These are phyloP conservation scores for Tetraodon nigroviridis DNA, from an alignment of 2,113 vertebrate genomes.

Conservation along the genomic window DNA sequence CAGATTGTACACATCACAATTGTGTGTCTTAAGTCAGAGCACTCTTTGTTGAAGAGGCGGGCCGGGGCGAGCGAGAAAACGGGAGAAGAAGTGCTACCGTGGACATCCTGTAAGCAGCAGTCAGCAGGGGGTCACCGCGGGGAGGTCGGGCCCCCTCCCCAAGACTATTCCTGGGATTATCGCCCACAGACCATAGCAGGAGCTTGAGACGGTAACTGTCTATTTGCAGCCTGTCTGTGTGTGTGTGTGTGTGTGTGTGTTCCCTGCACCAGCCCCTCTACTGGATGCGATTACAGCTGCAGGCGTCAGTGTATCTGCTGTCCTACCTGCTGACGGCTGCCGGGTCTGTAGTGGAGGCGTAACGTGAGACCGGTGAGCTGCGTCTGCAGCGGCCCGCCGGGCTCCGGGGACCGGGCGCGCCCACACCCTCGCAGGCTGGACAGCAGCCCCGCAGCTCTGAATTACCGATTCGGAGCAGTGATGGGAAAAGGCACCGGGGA, in stretches of 20 bases:
- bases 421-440: slow-evolving; percentile 36
- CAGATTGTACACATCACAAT: slow-evolving; percentile 76
- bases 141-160: slow-evolving; percentile 40
- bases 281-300: slow-evolving; percentile 47
- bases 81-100: slow-evolving; percentile 59
- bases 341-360: slow-evolving; percentile 32
- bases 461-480: slow-evolving; percentile 1
- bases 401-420: slow-evolving; percentile 10
- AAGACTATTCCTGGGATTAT: slow-evolving; percentile 63
- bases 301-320: slow-evolving; percentile 40
- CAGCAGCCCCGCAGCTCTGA: slow-evolving; percentile 19
- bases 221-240: background rate
- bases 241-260: slow-evolving; percentile 19
- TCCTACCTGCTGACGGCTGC: slow-evolving; percentile 43
- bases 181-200: slow-evolving; percentile 49
- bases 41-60: slow-evolving; percentile 66
- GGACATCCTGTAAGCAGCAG: slow-evolving; percentile 41
- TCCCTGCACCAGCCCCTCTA: slow-evolving; percentile 24
- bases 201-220: slow-evolving; percentile 32
- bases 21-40: slow-evolving; percentile 72
- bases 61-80: slow-evolving; percentile 52
- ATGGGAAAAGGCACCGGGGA: slow-evolving; percentile 29
- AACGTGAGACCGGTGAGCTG: slow-evolving; percentile 42
- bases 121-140: slow-evolving; percentile 36
- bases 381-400: slow-evolving; percentile 18